Evolutionary conservation across 1,140 invertebrate species (phyloP).

Genomic region (Maconellicoccus hirsutus): DNA sequence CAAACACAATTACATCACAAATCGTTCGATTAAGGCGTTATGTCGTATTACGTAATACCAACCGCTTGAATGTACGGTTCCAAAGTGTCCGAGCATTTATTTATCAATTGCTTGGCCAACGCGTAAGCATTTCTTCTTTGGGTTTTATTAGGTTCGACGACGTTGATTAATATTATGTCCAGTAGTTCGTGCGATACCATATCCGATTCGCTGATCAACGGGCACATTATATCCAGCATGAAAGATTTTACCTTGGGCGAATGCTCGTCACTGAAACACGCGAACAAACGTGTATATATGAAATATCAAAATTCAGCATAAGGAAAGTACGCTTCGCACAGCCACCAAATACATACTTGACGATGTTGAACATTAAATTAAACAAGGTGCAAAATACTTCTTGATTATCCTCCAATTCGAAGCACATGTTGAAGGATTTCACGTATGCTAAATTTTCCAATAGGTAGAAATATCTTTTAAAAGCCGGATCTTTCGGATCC

Average conservation of each 20-base stretch:
- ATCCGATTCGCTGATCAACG: slow-evolving; percentile 89
- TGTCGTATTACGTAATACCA: slow-evolving; percentile 36
- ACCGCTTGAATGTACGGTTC: slow-evolving; percentile 90
- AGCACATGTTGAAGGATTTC: slow-evolving; percentile 98
- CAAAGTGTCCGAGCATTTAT: slow-evolving; percentile 80
- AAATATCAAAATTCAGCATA: not conserved
- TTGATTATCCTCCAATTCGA: slow-evolving; percentile 93
- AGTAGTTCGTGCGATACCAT: slow-evolving; percentile 85
- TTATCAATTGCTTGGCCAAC: slow-evolving; percentile 80
- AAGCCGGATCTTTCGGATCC: slow-evolving; percentile 93
- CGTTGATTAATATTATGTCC: slow-evolving; percentile 86
- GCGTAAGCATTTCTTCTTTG: slow-evolving; percentile 80
- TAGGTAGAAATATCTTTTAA: slow-evolving; percentile 94
- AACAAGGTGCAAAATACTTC: slow-evolving; percentile 92
- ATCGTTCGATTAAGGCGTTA: no score
- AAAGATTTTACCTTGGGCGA: slow-evolving; percentile 91
- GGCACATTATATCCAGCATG: slow-evolving; percentile 88
- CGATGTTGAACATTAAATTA: slow-evolving; percentile 90
- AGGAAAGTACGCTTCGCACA: not conserved
- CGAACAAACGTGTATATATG: not conserved
- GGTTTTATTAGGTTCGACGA: slow-evolving; percentile 90
- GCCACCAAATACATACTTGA: slow-evolving; percentile 58
- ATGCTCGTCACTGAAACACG: slow-evolving; percentile 73
- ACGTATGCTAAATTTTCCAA: slow-evolving; percentile 93
- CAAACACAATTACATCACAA: not conserved